Percentiles rank a stretch among this genome's conserved stretches.
Conservation (phyloP, 2,797 vertebrate species). For the Parauchenoglanis ngamensis region DNA sequence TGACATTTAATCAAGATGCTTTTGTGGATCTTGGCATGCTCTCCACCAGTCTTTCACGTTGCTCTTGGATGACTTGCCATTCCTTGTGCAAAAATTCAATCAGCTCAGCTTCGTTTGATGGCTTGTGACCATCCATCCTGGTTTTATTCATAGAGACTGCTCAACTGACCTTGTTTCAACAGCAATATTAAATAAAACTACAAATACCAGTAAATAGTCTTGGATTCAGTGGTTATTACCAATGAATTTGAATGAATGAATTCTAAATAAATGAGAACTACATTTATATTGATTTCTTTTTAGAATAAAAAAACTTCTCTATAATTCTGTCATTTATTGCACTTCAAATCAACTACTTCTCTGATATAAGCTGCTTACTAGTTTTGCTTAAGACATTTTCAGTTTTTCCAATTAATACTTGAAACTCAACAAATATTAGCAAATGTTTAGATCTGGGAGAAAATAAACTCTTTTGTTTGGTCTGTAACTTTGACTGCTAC, state of each 20-base stretch:
- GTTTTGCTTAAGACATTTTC: background rate
- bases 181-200: background rate
- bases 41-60: too few relatives aligned
- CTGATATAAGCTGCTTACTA: background rate
- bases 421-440: background rate
- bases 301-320: background rate
- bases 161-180: background rate
- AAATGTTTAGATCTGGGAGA: background rate
- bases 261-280: background rate
- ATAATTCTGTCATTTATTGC: background rate
- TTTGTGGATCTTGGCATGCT: too few relatives aligned
- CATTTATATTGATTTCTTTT: background rate
- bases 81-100: too few relatives aligned
- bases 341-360: background rate
- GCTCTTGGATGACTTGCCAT: too few relatives aligned
- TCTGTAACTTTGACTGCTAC: background rate
- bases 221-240: too few relatives aligned
- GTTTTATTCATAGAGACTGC: background rate
- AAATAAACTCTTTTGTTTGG: background rate
- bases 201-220: background rate
- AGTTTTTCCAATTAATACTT: slow-evolving; percentile 15
- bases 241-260: background rate
- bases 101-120: too few relatives aligned
- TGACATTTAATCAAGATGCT: too few relatives aligned
- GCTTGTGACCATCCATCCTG: too few relatives aligned